Evolutionary conservation across 2,888 invertebrate genomes (phyloP), one percentile per base, ranked within the genome.

Genomic region (Ernsta delagoae): DNA sequence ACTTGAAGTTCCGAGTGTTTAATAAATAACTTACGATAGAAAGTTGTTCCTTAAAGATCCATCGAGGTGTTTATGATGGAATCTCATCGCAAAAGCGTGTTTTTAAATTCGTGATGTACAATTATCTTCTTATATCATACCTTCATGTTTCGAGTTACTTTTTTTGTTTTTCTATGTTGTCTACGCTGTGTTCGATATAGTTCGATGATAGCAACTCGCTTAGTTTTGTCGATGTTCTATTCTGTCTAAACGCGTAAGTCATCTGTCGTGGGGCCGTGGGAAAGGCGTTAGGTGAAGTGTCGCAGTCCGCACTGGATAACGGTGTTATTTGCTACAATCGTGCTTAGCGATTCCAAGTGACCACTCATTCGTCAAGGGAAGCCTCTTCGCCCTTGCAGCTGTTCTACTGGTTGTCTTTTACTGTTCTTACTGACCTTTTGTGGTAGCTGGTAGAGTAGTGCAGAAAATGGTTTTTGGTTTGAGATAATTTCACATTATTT

Each of bases 251-350:
- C n/a, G n/a, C n/a, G n/a, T n/a, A n/a, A n/a, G n/a, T n/a, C n/a
- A n/a, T n/a, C n/a, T 60, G 41, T 2, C 59, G 71, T 72, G 82
- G 79, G 89, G 88, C 88, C 91, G 91, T 91, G 91, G 86, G 91
- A 91, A 90, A 82, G 81, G 76, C 74, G 70, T 57, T 66, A 60
- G 70, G 65, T 34, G 43, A 43, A 50, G 61, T 59, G 63, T 48
- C 68, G 70, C 87, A 85, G 87, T 84, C 79, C 79, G 74, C 12
- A 12, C 12, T 48, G n/a, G 48, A 48, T 48, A 48, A 48, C 48
- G 48, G 12, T n/a, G n/a, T n/a, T n/a, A n/a, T n/a, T n/a, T 48
- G 12, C 12, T 12, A 48, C 79, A 75, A 75, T 70, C 9, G 53
- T 36, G 34, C 53, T 36, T 24, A 11, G 43, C 39, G 53, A 53